These are phyloP conservation scores for Sebastes oblongus DNA, from an alignment of 2,797 vertebrate genomes.

Conservation along the genomic window DNA sequence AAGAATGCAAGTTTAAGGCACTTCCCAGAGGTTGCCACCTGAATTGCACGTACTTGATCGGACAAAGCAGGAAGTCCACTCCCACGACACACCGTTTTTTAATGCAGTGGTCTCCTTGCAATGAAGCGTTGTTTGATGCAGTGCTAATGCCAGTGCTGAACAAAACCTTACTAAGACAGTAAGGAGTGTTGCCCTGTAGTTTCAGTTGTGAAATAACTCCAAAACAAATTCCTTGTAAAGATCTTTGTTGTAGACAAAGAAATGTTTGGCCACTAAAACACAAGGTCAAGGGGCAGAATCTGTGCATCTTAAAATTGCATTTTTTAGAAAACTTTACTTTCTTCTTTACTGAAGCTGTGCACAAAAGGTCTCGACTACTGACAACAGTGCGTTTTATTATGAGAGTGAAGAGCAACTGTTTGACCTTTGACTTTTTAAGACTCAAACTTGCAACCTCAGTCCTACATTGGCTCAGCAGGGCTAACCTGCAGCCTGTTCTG, in stretches of 20 bases:
- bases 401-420: not conserved
- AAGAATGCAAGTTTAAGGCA: not conserved
- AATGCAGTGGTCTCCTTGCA: not conserved
- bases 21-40: not conserved
- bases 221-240: not conserved
- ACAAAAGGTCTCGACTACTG: not conserved
- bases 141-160: not conserved
- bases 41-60: not conserved
- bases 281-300: not conserved
- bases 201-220: not conserved
- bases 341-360: not conserved
- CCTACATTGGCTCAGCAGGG: not conserved
- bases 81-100: not conserved
- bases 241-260: not conserved
- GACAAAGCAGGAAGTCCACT: fast-evolving
- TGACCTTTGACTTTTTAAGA: constrained; percentile 1
- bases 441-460: not conserved
- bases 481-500: constrained; percentile 3
- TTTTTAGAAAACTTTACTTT: not conserved
- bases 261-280: not conserved
- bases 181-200: not conserved
- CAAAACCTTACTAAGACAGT: not conserved
- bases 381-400: not conserved
- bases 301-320: not conserved
- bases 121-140: not conserved